phyloP scores from a whole-genome alignment of 2,113 vertebrate species.

The Talpa occidentalis region DNA sequence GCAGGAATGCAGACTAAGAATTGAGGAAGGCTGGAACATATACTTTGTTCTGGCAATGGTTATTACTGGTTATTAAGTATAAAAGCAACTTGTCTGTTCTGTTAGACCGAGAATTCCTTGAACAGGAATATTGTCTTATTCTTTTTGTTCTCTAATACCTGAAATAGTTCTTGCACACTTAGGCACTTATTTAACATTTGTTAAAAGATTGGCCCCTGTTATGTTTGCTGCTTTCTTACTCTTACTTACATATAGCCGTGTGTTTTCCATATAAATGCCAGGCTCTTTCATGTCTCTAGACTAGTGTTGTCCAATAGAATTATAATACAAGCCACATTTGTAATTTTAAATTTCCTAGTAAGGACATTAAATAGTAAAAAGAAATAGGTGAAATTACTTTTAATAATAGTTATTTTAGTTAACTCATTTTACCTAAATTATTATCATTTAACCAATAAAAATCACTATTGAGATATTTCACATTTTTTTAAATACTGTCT shows the following conservation, averaged over 20 bases:
- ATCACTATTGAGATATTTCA: background rate
- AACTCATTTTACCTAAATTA: background rate
- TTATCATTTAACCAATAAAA: conserved; percentile 12
- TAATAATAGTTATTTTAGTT: conserved; percentile 36
- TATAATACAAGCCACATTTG: background rate
- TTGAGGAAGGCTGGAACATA: background rate
- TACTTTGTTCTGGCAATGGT: background rate
- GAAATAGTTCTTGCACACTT: background rate
- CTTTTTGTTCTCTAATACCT: conserved; percentile 6
- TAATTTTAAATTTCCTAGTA: conserved; percentile 36
- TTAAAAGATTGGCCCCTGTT: background rate
- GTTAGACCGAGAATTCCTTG: background rate
- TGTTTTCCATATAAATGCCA: background rate
- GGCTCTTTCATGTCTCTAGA: background rate
- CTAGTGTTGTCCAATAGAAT: background rate
- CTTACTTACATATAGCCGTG: background rate
- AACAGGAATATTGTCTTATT: background rate
- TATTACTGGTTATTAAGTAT: background rate
- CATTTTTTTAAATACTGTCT: background rate
- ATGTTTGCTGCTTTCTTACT: conserved; percentile 26
- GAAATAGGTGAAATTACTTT: conserved; percentile 39
- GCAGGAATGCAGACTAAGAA: background rate
- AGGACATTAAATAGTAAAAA: background rate
- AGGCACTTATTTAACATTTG: background rate
- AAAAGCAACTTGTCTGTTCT: background rate